A percentile compares a stretch with the other conserved stretches of the same genome.
Evolutionary conservation across 2,888 invertebrate genomes (phyloP).

Genomic region (Stenodera caucasica): DNA sequence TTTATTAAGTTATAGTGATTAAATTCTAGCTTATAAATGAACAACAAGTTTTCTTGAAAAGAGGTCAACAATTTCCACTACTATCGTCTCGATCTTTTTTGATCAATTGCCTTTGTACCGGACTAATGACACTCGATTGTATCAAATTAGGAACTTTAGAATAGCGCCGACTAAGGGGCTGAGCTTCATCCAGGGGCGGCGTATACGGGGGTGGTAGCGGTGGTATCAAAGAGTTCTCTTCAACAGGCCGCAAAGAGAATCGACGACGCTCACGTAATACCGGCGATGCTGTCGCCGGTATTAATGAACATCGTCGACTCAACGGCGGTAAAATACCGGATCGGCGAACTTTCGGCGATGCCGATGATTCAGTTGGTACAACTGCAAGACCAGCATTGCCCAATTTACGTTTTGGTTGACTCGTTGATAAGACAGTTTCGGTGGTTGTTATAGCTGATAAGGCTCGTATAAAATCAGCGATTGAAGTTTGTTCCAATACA

Average conservation of each 20-base stretch:
- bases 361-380: constrained; percentile 22
- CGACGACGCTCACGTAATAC: constrained; percentile 34
- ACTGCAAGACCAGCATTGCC: constrained; percentile 57
- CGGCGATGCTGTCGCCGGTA: constrained; percentile 21
- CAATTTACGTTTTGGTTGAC: constrained; percentile 57
- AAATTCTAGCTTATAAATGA: no score
- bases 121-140: constrained; percentile 24
- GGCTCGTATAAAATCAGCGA: constrained; percentile 79
- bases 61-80: constrained; percentile 9
- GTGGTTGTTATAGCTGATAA: constrained; percentile 65
- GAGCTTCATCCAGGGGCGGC: constrained; percentile 16
- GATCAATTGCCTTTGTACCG: constrained; percentile 37
- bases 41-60: no score
- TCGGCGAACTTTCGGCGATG: constrained; percentile 26
- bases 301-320: constrained; percentile 40
- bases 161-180: not conserved
- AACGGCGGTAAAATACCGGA: constrained; percentile 33
- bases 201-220: constrained; percentile 17
- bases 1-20: no score
- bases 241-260: constrained; percentile 42
- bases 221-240: constrained; percentile 36
- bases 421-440: constrained; percentile 29
- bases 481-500: constrained; percentile 78
- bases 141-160: constrained; percentile 14
- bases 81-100: constrained; percentile 33